Evolutionary conservation across 2,888 invertebrate genomes (phyloP), one percentile per base, ranked within the genome.

Genomic region (Habrosyne pyritoides): DNA sequence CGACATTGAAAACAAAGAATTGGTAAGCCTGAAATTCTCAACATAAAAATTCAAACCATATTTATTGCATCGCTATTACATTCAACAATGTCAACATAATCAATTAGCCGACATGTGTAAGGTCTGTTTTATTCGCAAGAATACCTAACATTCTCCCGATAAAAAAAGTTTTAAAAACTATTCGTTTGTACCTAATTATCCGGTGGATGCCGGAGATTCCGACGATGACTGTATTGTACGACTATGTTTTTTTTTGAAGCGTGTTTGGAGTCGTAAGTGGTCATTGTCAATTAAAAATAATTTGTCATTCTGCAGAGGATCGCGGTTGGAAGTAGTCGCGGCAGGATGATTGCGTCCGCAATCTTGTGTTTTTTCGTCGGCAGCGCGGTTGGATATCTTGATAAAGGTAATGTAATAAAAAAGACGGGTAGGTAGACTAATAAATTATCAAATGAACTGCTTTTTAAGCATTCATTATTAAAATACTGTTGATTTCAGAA

Each of bases 351-450:
- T 24, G 47, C 67, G 33, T 52, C 70, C 50, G 54, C 68, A 12
- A 56, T 88, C 53, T 66, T 87, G 6, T 81, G 79, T 73, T 70
- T 87, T 48, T 75, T 83, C 48, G 60, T 86, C 61, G 81, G 84
- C 51, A 61, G 76, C n/a, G 73, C 77, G 8, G 59, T 83, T 30
- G 89, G 83, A 53, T 75, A 76, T 62, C 62, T 80, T 12, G 75
- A 83, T 66, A 91, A 90, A 83, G 82, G 91, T 91, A 73, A n/a
- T 71, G 78, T 65, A 59, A 57, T 56, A 59, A 59, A 47, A 52
- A 21, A 47, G 50, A 21, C 53, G 14, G 36, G 30, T 28, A 53
- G 18, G 18, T 42, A 42, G 0, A 24, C 7, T 3, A 24, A 24
- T 5, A 24, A 24, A 24, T 5, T 5, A 7, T 3, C 24, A 7